Evolutionary conservation across 2,113 vertebrate genomes (phyloP).

Genomic region (Anguilla rostrata): DNA sequence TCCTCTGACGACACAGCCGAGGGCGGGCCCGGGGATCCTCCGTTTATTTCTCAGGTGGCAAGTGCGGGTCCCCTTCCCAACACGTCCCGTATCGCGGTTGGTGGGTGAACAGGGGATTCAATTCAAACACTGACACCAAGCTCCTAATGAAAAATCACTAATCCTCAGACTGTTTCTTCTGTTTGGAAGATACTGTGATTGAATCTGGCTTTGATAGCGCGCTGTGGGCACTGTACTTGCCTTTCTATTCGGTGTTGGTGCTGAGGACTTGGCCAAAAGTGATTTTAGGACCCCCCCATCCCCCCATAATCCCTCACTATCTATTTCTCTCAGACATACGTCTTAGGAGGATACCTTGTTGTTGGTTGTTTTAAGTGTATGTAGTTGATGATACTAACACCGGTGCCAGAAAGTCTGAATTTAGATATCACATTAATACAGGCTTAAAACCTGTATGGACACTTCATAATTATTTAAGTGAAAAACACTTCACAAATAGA

Average conservation of each 20-base stretch:
- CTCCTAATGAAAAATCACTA: background rate
- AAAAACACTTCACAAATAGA: no score
- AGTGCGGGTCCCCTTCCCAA: background rate
- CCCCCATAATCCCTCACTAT: background rate
- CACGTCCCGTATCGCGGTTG: no score
- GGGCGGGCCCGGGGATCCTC: no score
- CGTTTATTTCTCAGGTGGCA: background rate
- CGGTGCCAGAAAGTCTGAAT: background rate
- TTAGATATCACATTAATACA: background rate
- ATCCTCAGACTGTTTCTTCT: background rate
- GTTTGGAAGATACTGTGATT: background rate
- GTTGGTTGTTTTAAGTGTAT: background rate
- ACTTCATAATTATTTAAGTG: background rate
- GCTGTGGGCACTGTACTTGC: background rate
- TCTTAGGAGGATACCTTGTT: background rate
- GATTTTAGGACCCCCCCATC: background rate
- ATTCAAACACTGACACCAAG: background rate
- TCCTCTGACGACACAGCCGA: background rate
- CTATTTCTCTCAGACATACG: background rate
- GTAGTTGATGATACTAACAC: background rate
- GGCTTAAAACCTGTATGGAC: background rate
- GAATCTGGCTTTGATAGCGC: background rate
- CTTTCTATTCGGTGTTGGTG: background rate
- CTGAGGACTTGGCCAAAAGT: background rate
- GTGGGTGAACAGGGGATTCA: background rate